Percentiles rank a stretch among this genome's conserved stretches.
phyloP scores from a whole-genome alignment of 2,113 vertebrate genomes.

The Nipponia nippon region DNA sequence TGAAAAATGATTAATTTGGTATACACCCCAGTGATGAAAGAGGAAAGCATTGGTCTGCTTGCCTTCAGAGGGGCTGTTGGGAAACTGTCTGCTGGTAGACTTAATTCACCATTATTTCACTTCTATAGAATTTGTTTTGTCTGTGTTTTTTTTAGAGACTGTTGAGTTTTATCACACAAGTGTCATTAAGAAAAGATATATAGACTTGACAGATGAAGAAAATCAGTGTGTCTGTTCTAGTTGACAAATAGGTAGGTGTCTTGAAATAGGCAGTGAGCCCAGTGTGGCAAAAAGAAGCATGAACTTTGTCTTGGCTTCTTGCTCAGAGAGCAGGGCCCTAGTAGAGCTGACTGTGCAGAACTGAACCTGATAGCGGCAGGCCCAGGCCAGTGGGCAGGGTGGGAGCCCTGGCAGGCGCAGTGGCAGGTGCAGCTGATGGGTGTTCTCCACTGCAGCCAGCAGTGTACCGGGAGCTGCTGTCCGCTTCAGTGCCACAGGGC shows the following conservation, averaged over 20 bases:
- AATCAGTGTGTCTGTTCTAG: neutral
- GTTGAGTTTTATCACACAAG: neutral
- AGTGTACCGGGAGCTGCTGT: rapidly evolving
- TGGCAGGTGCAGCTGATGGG: neutral
- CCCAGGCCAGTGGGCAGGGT: neutral
- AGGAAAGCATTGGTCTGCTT: neutral
- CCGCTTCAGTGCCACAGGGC: neutral
- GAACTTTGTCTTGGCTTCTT: neutral
- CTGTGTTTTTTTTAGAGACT: neutral
- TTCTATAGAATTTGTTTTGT: neutral
- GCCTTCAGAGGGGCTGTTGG: neutral
- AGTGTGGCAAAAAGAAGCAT: neutral
- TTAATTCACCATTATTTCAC: neutral
- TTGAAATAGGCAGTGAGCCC: neutral
- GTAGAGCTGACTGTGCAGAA: neutral
- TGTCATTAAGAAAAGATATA: neutral
- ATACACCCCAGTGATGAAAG: neutral
- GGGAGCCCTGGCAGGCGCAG: neutral
- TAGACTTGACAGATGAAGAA: neutral
- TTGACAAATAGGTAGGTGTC: neutral
- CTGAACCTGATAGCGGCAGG: neutral
- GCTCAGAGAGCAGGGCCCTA: neutral
- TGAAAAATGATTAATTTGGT: neutral
- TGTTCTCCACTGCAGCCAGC: neutral
- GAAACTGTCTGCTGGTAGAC: neutral